These are phyloP conservation scores for Ambastaia sidthimunki DNA, from an alignment of 2,797 vertebrate species.

Conservation along the genomic window DNA sequence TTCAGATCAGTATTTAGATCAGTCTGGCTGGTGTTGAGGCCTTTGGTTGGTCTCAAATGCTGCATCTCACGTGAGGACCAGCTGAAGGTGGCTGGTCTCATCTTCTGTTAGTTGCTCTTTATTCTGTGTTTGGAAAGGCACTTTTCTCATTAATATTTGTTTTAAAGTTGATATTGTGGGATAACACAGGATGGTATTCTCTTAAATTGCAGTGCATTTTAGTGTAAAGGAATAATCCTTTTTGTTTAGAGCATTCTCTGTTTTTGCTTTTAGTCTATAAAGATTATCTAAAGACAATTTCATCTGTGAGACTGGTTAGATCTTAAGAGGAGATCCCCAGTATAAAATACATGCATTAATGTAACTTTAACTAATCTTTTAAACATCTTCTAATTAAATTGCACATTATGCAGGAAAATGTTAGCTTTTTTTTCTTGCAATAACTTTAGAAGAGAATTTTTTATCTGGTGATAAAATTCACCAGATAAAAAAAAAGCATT, in stretches of 20 bases:
- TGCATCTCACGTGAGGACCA: not conserved
- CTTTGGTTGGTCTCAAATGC: not conserved
- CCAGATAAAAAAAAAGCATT: too few species aligned
- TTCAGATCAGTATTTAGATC: too few species aligned
- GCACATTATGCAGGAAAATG: constrained; percentile 47
- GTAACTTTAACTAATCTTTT: constrained; percentile 54
- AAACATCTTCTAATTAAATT: constrained; percentile 50
- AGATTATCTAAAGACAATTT: constrained; percentile 39
- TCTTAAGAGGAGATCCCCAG: constrained; percentile 18
- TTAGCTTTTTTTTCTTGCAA: constrained; percentile 11
- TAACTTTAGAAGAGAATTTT: not conserved
- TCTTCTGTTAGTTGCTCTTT: not conserved
- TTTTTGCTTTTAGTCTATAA: constrained; percentile 14
- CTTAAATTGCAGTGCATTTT: not conserved
- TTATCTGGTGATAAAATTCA: not conserved
- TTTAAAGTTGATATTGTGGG: not conserved
- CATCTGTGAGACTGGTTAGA: not conserved
- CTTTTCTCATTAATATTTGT: not conserved
- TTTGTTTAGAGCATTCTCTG: not conserved
- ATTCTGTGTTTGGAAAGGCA: not conserved
- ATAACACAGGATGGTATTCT: not conserved
- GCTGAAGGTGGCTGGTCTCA: not conserved
- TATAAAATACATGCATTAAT: constrained; percentile 19
- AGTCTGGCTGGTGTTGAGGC: not conserved
- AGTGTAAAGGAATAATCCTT: not conserved